Evolutionary conservation across 2,797 vertebrate genomes (phyloP).

Genomic region (Lates japonicus): DNA sequence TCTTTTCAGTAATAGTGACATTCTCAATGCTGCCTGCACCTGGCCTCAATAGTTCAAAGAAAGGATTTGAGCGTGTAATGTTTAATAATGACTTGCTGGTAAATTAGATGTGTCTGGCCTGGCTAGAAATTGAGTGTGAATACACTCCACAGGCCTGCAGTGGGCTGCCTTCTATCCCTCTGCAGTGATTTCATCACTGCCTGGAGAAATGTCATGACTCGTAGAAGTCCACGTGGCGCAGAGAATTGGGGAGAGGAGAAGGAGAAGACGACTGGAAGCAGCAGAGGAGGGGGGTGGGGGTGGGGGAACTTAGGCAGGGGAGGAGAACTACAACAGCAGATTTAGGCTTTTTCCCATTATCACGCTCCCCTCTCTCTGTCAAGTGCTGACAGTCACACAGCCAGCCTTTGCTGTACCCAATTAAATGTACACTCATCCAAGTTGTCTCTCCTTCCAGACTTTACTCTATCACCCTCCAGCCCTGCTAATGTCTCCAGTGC

Average conservation of each 20-base stretch:
- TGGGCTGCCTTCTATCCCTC: slow-evolving; percentile 71
- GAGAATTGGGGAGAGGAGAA: slow-evolving; percentile 58
- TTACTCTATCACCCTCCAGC: slow-evolving; percentile 66
- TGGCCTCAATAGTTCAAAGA: slow-evolving; percentile 48
- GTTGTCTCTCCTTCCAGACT: slow-evolving; percentile 76
- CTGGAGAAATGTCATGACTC: slow-evolving; percentile 87
- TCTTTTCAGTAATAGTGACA: slow-evolving; percentile 49
- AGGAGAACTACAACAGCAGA: slow-evolving; percentile 67
- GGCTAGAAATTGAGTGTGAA: slow-evolving; percentile 72
- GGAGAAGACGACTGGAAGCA: slow-evolving; percentile 66
- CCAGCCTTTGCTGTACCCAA: slow-evolving; percentile 79
- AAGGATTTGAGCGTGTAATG: slow-evolving; percentile 60
- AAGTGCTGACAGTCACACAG: slow-evolving; percentile 79
- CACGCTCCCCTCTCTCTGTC: slow-evolving; percentile 69
- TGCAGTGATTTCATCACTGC: slow-evolving; percentile 83
- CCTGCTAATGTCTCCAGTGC: slow-evolving; percentile 57
- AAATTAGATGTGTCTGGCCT: slow-evolving; percentile 75
- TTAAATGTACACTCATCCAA: slow-evolving; percentile 83
- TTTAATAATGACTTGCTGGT: slow-evolving; percentile 76
- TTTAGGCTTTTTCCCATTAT: slow-evolving; percentile 80
- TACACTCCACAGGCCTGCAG: slow-evolving; percentile 69
- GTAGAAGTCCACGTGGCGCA: slow-evolving; percentile 83
- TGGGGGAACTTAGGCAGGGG: slow-evolving; percentile 32
- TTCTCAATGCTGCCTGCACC: slow-evolving; percentile 33
- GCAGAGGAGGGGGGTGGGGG: slow-evolving; percentile 25